Evolutionary conservation across 2,797 vertebrate genomes (phyloP).

Genomic region (Phrynocephalus vlangalii): DNA sequence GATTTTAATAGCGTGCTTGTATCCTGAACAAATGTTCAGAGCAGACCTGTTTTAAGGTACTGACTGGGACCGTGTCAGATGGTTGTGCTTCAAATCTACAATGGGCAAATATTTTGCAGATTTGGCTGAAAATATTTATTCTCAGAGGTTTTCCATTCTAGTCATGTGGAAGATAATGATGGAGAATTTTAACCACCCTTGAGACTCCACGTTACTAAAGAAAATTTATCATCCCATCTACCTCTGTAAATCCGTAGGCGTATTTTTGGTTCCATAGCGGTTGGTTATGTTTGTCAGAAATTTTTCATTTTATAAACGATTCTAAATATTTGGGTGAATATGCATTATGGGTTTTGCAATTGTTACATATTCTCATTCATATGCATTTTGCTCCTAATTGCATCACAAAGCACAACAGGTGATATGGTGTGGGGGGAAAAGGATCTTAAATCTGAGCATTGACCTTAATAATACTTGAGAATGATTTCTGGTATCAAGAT

Average conservation of each 20-base stretch:
- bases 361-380: background rate
- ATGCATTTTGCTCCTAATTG: background rate
- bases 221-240: background rate
- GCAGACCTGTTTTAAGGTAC: background rate
- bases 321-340: background rate
- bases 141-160: background rate
- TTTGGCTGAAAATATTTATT: constrained; percentile 27
- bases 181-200: background rate
- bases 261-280: background rate
- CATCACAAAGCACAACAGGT: background rate
- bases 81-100: background rate
- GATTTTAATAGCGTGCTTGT: background rate
- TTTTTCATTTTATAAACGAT: background rate
- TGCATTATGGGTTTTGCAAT: background rate
- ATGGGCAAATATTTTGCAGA: background rate
- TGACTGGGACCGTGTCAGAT: constrained; percentile 8
- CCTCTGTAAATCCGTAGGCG: background rate
- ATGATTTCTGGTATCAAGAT: no score
- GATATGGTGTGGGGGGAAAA: background rate
- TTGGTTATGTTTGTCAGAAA: background rate
- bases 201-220: background rate
- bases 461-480: no score
- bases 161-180: background rate
- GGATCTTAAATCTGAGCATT: no score
- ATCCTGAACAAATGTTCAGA: constrained; percentile 1